Evolutionary conservation across 1,140 invertebrate species (phyloP).

Genomic region (Drosophila burlai): DNA sequence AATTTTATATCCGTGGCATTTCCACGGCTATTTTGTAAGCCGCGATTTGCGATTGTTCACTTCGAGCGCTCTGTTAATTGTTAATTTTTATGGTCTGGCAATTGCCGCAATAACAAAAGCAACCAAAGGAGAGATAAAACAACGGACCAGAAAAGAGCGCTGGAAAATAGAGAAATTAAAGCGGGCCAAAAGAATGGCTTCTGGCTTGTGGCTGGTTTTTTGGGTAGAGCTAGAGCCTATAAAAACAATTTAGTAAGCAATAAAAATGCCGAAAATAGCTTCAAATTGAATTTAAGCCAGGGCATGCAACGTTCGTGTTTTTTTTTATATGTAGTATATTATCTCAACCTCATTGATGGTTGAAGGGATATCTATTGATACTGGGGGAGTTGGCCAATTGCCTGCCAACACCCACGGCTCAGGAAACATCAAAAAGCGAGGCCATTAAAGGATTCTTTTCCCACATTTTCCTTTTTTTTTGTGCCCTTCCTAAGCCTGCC

Average conservation of each 20-base stretch:
- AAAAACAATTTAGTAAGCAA: constrained; percentile 82
- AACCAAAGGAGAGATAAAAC: constrained; percentile 16
- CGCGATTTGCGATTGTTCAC: constrained; percentile 76
- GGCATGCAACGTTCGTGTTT: constrained; percentile 25
- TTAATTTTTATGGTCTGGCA: constrained; percentile 84
- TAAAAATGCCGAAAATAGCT: constrained; percentile 77
- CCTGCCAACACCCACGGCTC: constrained; percentile 63
- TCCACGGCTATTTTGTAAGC: constrained; percentile 67
- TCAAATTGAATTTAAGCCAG: constrained; percentile 71
- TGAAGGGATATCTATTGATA: constrained; percentile 42
- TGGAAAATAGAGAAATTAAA: constrained; percentile 79
- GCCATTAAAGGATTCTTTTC: constrained; percentile 71
- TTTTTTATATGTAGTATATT: neutral
- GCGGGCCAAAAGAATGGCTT: constrained; percentile 35
- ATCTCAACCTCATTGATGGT: constrained; percentile 44
- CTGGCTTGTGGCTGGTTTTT: constrained; percentile 8
- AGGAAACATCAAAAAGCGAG: constrained; percentile 70
- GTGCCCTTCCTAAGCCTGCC: constrained; percentile 11
- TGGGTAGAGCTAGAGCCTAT: constrained; percentile 51
- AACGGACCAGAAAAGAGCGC: constrained; percentile 16
- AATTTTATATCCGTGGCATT: constrained; percentile 54
- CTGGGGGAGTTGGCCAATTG: constrained; percentile 35
- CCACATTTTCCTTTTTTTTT: constrained; percentile 30
- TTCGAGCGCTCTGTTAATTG: constrained; percentile 78
- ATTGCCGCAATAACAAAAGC: constrained; percentile 50